Base-by-base conservation (phyloP, 2,888 invertebrate genomes). In the Leptura quadrifasciata region DNA sequence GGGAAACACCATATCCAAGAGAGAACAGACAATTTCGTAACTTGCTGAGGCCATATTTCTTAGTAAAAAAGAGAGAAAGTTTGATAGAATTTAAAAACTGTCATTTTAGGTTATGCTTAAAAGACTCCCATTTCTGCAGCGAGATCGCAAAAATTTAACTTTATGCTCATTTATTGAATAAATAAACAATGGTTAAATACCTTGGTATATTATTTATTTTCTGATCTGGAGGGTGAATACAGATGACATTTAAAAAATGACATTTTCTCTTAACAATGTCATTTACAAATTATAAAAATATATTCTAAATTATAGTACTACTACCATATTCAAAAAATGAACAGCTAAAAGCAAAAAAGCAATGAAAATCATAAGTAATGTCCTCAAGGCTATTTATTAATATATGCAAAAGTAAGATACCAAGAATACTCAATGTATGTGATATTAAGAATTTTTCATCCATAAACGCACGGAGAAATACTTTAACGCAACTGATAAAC, bases 301-400 rank as follows among this genome's bases (percentile, higher is more conserved):
- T n/a, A 47, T 47, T 47, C 12, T n/a, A 47, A 47, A 47, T 47
- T 47, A n/a, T n/a, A 47, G 47, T 47, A n/a, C 2, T 5, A n/a
- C n/a, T n/a, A 39, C 39, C 39, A 47, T 47, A 47, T 15, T 47
- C 63, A 39, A 63, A 31, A 63, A 15, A 52, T 65, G 47, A 52
- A 24, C n/a, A 65, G 2, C 65, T 20, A 52, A n/a, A 63, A 39
- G 5, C 31, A 18, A 24, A 61, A 17, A 1, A 21, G 5, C 3
- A 35, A 63, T 18, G 20, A 10, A 31, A 63, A 12, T 31, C n/a
- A n/a, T 52, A 65, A 65, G 65, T 52, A 52, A 64, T 65, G 65
- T 24, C 21, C 24, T 65, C 65, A 65, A 65, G 17, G 52, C 15
- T 35, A 8, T 27, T 60, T 27, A 60, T 27, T n/a, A 60, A 31